These are phyloP conservation scores for Heliconius melpomene DNA, from an alignment of 1,140 invertebrate species.

Conservation along the genomic window DNA sequence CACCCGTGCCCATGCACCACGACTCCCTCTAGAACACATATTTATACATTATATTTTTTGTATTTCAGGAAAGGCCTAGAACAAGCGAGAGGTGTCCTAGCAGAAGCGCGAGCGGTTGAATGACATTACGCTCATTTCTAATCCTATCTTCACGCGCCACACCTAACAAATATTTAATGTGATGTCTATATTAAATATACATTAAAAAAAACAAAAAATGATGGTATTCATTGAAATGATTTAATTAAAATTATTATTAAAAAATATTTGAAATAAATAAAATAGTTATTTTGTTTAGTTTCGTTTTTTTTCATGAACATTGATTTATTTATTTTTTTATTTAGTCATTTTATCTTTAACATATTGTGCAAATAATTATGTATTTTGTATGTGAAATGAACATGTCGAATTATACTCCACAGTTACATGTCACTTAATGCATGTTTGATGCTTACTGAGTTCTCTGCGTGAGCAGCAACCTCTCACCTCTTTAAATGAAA, in stretches of 20 bases:
- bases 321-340: no score
- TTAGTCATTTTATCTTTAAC: no score
- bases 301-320: no score
- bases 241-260: background rate
- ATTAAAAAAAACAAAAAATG: constrained; percentile 13
- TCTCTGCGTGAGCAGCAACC: no score
- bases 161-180: constrained; percentile 1
- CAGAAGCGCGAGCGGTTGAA: constrained; percentile 54
- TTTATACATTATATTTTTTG: background rate
- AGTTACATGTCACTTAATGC: no score
- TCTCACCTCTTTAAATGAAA: no score
- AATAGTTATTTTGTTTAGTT: background rate
- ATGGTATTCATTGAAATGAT: constrained; percentile 21
- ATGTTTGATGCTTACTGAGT: no score
- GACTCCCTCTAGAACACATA: background rate
- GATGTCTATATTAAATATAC: constrained; percentile 4
- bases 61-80: constrained; percentile 48
- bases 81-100: constrained; percentile 57
- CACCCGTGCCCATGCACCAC: background rate
- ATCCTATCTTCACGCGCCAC: background rate
- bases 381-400: background rate
- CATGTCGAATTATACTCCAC: no score
- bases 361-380: no score
- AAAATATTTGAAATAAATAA: background rate
- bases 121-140: constrained; percentile 35